phyloP scores from a whole-genome alignment of 1,140 invertebrate species.

The Triops longicaudatus region DNA sequence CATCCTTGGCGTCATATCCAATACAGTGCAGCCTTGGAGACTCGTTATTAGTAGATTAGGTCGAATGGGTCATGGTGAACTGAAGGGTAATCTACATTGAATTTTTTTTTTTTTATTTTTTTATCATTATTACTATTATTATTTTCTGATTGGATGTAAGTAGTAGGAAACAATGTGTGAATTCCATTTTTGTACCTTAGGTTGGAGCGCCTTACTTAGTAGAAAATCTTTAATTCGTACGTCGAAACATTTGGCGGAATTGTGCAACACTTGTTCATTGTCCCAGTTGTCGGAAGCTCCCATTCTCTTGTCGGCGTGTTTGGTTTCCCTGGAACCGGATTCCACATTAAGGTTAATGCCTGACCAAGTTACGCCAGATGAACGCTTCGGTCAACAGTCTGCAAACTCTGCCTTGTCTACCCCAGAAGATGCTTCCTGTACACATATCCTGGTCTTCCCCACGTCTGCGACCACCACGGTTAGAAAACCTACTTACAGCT shows the following conservation, averaged over 20 bases:
- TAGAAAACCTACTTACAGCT: slow-evolving; percentile 30
- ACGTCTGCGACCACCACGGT: slow-evolving; percentile 93
- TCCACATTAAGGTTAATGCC: slow-evolving; percentile 85
- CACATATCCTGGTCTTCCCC: slow-evolving; percentile 97
- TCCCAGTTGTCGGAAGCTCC: slow-evolving; percentile 71
- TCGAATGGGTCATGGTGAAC: slow-evolving; percentile 90
- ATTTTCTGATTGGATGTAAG: too few species aligned
- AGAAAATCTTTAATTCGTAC: slow-evolving; percentile 80
- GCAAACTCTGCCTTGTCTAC: slow-evolving; percentile 75
- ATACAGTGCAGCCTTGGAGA: slow-evolving; percentile 85
- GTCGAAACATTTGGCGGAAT: slow-evolving; percentile 77
- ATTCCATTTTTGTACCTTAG: slow-evolving; percentile 44
- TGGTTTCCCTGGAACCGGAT: slow-evolving; percentile 94
- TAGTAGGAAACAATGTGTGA: too few species aligned
- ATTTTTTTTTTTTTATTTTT: slow-evolving; percentile 21
- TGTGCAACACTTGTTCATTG: slow-evolving; percentile 78
- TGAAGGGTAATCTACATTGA: slow-evolving; percentile 60
- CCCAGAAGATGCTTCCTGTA: slow-evolving; percentile 88
- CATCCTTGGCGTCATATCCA: slow-evolving; percentile 86
- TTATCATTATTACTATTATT: too few species aligned
- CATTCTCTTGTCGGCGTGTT: slow-evolving; percentile 89
- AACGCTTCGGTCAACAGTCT: slow-evolving; percentile 73
- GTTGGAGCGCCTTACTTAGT: slow-evolving; percentile 88
- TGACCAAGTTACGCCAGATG: slow-evolving; percentile 79
- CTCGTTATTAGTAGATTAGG: slow-evolving; percentile 93